A percentile compares a stretch with the other conserved stretches of the same genome.
Conservation (phyloP, 2,113 vertebrate species). For the Phoenicopterus ruber region DNA sequence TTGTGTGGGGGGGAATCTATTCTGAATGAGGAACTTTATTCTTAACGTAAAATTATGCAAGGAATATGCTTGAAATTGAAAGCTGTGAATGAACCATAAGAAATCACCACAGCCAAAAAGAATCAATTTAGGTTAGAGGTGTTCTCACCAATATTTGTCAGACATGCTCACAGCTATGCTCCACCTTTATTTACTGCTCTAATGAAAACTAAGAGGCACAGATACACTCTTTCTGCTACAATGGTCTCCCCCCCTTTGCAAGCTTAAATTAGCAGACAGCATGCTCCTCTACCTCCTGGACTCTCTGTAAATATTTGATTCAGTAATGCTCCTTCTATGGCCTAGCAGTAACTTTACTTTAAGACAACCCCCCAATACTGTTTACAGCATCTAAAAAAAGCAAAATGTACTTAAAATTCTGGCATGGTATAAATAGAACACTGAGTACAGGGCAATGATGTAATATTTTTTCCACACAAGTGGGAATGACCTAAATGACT, state of each 20-base stretch:
- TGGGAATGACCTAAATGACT: constrained; percentile 70
- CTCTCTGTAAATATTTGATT: constrained; percentile 59
- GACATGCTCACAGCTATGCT: background rate
- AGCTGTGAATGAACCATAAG: background rate
- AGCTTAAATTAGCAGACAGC: background rate
- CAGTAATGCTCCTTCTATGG: constrained; percentile 62
- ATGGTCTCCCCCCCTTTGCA: background rate
- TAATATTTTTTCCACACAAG: constrained; percentile 73
- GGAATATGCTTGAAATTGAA: background rate
- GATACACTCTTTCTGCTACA: background rate
- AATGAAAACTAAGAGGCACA: background rate
- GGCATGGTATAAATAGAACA: constrained; percentile 71
- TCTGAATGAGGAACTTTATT: background rate
- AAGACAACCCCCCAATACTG: constrained; percentile 46
- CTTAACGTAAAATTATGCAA: background rate
- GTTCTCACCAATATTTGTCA: background rate
- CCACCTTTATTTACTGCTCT: background rate
- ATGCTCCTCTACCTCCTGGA: background rate
- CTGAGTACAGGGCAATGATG: constrained; percentile 61
- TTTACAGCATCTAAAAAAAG: constrained; percentile 71
- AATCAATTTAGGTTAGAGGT: background rate
- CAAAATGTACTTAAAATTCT: constrained; percentile 65
- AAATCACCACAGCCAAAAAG: background rate
- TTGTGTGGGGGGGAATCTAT: background rate
- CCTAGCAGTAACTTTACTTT: constrained; percentile 49